Evolutionary conservation across 2,888 invertebrate species (phyloP).

Genomic region (Pogonocherus hispidulus): DNA sequence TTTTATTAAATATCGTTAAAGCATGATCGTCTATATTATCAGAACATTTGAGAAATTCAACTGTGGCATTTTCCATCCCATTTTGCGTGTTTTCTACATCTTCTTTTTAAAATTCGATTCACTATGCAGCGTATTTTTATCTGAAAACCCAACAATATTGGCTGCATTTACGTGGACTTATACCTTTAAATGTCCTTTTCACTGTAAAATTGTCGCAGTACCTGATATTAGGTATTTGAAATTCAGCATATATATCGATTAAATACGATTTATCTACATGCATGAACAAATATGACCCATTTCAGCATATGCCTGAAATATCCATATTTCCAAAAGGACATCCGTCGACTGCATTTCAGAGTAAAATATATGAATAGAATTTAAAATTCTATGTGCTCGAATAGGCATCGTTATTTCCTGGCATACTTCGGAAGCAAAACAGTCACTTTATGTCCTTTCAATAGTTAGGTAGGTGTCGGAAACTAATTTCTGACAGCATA

Average conservation of each 20-base stretch:
- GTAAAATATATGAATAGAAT: constrained; percentile 20
- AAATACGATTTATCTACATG: constrained; percentile 9
- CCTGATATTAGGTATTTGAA: not conserved
- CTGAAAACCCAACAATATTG: not conserved
- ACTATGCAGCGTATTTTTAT: no score
- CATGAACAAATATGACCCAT: constrained; percentile 12
- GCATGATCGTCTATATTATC: no score
- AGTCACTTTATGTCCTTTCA: not conserved
- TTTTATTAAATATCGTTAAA: no score
- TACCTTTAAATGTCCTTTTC: not conserved
- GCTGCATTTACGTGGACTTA: not conserved
- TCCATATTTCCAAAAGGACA: constrained; percentile 10
- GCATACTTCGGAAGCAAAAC: constrained; percentile 15
- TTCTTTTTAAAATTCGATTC: no score
- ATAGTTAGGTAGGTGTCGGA: no score
- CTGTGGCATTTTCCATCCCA: no score
- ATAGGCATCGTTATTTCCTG: constrained; percentile 1
- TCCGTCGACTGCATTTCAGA: constrained; percentile 5
- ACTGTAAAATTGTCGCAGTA: not conserved
- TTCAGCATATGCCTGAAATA: not conserved
- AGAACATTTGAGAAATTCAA: no score
- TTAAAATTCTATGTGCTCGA: not conserved
- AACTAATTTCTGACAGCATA: no score
- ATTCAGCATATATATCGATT: constrained; percentile 10
- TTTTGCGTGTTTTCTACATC: no score